Evolutionary conservation across 2,113 vertebrate species (phyloP).

Genomic region (Nannobrachium achirus): DNA sequence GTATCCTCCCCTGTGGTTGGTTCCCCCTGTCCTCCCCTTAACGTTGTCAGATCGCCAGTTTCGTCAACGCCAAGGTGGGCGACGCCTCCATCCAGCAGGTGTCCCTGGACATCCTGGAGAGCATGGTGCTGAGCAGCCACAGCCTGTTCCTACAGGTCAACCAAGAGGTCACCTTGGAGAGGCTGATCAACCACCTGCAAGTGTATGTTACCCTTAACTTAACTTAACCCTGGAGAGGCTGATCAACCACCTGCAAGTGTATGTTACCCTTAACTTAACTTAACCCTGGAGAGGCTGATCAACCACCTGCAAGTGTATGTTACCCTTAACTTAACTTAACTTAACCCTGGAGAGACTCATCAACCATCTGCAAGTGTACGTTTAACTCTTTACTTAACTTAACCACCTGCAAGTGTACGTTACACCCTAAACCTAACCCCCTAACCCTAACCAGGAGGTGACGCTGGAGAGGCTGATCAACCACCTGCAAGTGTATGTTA

Average conservation of each 20-base stretch:
- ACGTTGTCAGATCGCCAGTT: slow-evolving; percentile 84
- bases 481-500: slow-evolving; percentile 92
- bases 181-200: slow-evolving; percentile 90
- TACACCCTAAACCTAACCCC: too few species aligned
- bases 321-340: too few species aligned
- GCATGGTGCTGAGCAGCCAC: slow-evolving; percentile 90
- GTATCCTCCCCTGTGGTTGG: too few species aligned
- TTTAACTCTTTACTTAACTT: too few species aligned
- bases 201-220: slow-evolving; percentile 89
- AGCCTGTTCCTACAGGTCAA: slow-evolving; percentile 87
- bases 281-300: too few species aligned
- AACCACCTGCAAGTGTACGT: too few species aligned
- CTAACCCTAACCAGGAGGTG: slow-evolving; percentile 90
- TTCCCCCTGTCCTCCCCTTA: not conserved
- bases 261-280: too few species aligned
- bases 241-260: too few species aligned
- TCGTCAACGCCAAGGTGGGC: slow-evolving; percentile 85
- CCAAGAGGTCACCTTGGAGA: slow-evolving; percentile 89
- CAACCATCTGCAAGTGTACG: too few species aligned
- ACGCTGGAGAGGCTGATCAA: slow-evolving; percentile 88
- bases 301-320: too few species aligned
- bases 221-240: too few species aligned
- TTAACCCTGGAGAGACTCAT: too few species aligned
- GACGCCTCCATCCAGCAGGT: slow-evolving; percentile 91
- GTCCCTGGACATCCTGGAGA: slow-evolving; percentile 92